Base-by-base conservation (phyloP, 2,113 vertebrate genomes). In the Channa argus region DNA sequence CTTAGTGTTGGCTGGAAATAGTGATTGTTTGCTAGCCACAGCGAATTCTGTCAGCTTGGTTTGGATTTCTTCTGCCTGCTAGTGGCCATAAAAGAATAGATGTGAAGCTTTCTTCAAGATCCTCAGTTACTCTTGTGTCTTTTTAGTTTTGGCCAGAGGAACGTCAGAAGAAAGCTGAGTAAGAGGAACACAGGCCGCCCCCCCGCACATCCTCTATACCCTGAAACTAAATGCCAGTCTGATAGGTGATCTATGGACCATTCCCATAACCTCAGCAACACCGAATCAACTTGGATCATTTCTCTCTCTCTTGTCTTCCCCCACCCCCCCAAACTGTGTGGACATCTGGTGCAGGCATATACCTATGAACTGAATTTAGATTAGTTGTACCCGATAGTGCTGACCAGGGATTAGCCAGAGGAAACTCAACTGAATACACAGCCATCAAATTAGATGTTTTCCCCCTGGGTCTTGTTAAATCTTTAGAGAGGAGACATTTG, bases 401-500 rank as follows among this genome's bases (percentile, higher is more conserved):
- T 74, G 74, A 75, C 72, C 54, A 54, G 59, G 58, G 77, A 80
- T 81, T 86, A 85, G 38, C 51, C 37, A 12, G 45, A 3, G 53
- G 62, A 65, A 70, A 80, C 63, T 70, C 63, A 8, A 33, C 46
- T 56, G 54, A 82, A 86, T 83, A 64, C 63, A 78, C 73, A 56
- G 62, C 44, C 45, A 64, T 61, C 68, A 76, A 85, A 86, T 79
- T 71, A 64, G 46, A 84, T 73, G 65, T 70, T 67, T 15, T 39
- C 45, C 72, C 44, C 49, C 33, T 11, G 79, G 41, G 70, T 50
- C 65, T 80, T 74, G 53, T 84, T 80, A 84, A 82, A 87, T 81
- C 75, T 89, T 78, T 64, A 80, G 75, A 82, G 79, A 84, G 36
- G 72, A 87, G 52, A 83, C 79, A 84, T 81, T 88, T 73, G 76